Base-by-base conservation (phyloP, 2,113 vertebrate species). In the Pterophyllum scalare region DNA sequence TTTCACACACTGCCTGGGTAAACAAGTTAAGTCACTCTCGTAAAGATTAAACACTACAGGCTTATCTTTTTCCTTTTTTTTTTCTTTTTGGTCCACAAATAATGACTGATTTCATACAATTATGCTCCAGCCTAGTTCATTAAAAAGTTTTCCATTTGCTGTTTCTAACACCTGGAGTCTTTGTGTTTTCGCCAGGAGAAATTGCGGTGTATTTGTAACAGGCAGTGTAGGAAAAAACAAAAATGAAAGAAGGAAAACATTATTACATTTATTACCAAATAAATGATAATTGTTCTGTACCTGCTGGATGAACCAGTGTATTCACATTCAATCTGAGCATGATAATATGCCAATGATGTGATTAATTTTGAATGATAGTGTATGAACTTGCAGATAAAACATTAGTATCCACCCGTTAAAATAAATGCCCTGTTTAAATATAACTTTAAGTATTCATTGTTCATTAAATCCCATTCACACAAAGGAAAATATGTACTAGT, bases 1-100 rank as follows among this genome's bases (percentile, higher is more conserved):
- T 59, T 40, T 80, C 76, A 83, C 61, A 49, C 70, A 75, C 13
- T n/a, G 46, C 54, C 80, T 33, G 20, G 65, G 10, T 22, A 83
- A 56, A 38, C 70, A 40, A 58, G 19, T 61, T 33, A 31, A 87
- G 59, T 78, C 31, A 62, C 3, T 54, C 72, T 77, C 40, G 56
- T 80, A 13, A 70, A 74, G 64, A 78, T 59, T 57, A 26, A 20
- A 60, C 33, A 65, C 38, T 5, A 31, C 10, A 52, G 65, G 0
- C 17, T 20, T 49, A 24, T 17, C 49, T 70, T 49, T 49, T 40
- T 9, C 4, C 4, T 28, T 28, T 6, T 40, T 40, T 40, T 33
- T 31, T 80, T 58, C 40, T 49, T 43, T 43, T n/a, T 11, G 12
- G 15, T 79, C 78, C n/a, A 31, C 26, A 56, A 19, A 76, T 77